Evolutionary conservation across 2,888 invertebrate genomes (phyloP), one percentile per base, ranked within the genome.

Genomic region (Gymnocheta viridis): DNA sequence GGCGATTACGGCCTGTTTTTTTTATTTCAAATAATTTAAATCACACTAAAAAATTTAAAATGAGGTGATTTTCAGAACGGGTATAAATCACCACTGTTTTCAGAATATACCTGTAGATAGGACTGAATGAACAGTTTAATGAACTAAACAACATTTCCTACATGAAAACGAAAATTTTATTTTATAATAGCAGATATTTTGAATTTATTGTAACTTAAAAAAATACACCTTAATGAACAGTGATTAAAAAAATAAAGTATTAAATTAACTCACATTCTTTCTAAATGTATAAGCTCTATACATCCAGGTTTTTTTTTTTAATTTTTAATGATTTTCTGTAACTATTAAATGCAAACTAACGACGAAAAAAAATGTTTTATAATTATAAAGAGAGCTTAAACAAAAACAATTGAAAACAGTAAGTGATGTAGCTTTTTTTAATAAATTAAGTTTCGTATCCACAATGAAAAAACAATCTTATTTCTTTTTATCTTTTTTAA

Each of bases 341-440:
- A 77, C 58, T 80, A 62, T 51, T 77, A 84, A 77, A 84, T 81
- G 84, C 81, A 58, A 62, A 76, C 49, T 77, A 83, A 64, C 24
- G 47, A 51, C 24, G 64, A 83, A 47, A 27, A 19, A 32, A 38
- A 49, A 38, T 35, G 4, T 27, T n/a, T 56, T 51, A 35, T 35
- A 38, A 19, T 29, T 41, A 70, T 58, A 17, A 69, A 64, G 64
- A 76, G 81, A 81, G 77, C 77, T 56, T 56, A 17, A 64, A 49
- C 14, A 32, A 38, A 56, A 73, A 60, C 17, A 73, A 29, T 64
- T 60, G 5, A 44, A 67, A 82, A 67, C 66, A 77, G 32, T 66
- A 66, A 82, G 47, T 62, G 35, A 74, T 51, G 9, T 44, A 24
- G 32, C 22, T 66, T 22, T 41, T 44, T n/a, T 64, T 51, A 58